Percentiles rank a stretch among this genome's conserved stretches.
These are phyloP conservation scores for Stenichneumon culpator DNA, from an alignment of 2,888 invertebrate genomes.

Conservation along the genomic window DNA sequence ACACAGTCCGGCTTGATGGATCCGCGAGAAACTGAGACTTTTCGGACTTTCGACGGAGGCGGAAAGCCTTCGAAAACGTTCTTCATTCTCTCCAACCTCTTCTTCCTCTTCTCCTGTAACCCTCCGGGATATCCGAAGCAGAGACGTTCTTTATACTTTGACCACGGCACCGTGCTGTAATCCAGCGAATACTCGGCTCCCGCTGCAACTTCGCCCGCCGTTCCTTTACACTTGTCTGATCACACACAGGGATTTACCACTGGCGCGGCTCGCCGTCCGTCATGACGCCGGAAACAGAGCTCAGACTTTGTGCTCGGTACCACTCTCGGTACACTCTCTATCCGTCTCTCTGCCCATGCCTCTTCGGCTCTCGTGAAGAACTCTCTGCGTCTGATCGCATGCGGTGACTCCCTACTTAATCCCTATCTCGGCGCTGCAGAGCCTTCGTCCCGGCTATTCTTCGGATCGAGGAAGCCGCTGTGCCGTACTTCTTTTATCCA, in stretches of 20 bases:
- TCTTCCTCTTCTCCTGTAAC: neutral
- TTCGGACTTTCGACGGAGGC: conserved; percentile 47
- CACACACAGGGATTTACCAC: conserved; percentile 60
- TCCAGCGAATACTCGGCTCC: conserved; percentile 53
- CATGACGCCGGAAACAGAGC: conserved; percentile 26
- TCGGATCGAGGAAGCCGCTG: neutral
- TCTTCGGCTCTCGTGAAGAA: conserved; percentile 12
- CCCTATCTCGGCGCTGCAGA: neutral
- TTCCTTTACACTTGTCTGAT: conserved; percentile 64
- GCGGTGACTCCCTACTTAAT: conserved; percentile 38
- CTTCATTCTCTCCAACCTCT: conserved; percentile 6
- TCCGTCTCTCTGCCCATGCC: no score
- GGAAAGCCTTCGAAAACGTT: conserved; percentile 57
- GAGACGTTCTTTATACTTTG: conserved; percentile 66
- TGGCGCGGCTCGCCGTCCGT: conserved; percentile 10
- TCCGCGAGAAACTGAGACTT: conserved; percentile 36
- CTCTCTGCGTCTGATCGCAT: conserved; percentile 41
- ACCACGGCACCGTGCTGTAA: conserved; percentile 63
- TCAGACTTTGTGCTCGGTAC: conserved; percentile 33
- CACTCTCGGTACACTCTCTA: no score
- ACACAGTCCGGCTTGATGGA: conserved; percentile 32
- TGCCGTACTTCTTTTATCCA: neutral
- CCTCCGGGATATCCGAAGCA: conserved; percentile 12
- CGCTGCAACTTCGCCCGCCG: conserved; percentile 51
- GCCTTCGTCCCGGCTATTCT: conserved; percentile 6